Base-by-base conservation (phyloP, 2,797 vertebrate species). In the Pseudopleuronectes americanus region DNA sequence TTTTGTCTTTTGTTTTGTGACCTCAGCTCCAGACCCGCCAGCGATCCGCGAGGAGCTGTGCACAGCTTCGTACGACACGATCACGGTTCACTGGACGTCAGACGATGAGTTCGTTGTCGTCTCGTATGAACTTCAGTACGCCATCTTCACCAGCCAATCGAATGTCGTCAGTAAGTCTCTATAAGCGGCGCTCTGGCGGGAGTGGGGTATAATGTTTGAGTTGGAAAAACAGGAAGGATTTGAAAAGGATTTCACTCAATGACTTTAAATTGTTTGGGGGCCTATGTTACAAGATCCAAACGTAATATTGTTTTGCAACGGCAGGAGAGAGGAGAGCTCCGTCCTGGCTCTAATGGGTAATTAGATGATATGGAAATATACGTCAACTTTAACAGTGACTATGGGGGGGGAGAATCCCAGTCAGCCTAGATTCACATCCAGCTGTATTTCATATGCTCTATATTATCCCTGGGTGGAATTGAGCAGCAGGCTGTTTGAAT, bases 91-190 rank as follows among this genome's bases (percentile, higher is more conserved):
- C 87, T 99, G 98, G 98, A 98, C 96, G 0, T 96, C 98, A 0
- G 98, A 99, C 41, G 98, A 99, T 61, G 98, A 99, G 84, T 99
- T 99, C 90, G 96, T 95, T 4, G 97, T 99, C 47, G 96, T 97
- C 33, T 99, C 98, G 0, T 99, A 99, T 0, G 98, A 99, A 85
- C 94, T 99, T 24, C 98, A 99, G 84, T 98, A 99, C 60, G 96
- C 98, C 79, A 99, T 99, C 89, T 99, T 96, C 92, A 99, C 97
- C 6, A 97, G 96, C 79, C 97, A 98, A 84, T 95, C 96, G 79
- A 99, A 98, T 3, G 95, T 99, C 77, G 93, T 98, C 91, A 99
- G 98, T 99, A 94, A 99, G 98, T 98, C 48, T 98, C 51, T 36
- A 45, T 36, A 45, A 45, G 31, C 43, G 6, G 41, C 60, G 72